phyloP scores from a whole-genome alignment of 2,888 invertebrate genomes.

The Epirrita christyi region DNA sequence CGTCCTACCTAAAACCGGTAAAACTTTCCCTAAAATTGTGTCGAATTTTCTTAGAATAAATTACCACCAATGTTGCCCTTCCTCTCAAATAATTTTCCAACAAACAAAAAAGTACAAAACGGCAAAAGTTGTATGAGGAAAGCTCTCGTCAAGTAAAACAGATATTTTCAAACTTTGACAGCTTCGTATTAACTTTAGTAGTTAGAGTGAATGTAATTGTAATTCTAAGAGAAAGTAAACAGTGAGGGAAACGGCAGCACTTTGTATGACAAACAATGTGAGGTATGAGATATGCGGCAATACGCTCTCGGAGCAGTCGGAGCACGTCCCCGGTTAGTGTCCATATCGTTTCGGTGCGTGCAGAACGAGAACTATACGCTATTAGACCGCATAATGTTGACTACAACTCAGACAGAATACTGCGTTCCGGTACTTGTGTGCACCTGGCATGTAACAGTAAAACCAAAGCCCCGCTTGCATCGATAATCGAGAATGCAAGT shows the following conservation, averaged over 20 bases:
- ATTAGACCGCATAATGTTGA: constrained; percentile 25
- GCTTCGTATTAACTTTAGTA: constrained; percentile 30
- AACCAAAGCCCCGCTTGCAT: constrained; percentile 36
- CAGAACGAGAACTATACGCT: constrained; percentile 17
- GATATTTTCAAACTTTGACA: constrained; percentile 27
- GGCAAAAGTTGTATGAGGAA: constrained; percentile 40
- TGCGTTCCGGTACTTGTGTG: constrained; percentile 16
- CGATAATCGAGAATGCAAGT: constrained; percentile 47
- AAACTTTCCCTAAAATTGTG: neutral
- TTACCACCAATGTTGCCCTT: constrained; percentile 19
- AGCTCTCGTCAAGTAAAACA: constrained; percentile 40
- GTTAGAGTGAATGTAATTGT: constrained; percentile 2
- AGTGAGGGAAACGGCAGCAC: neutral
- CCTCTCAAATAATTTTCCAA: constrained; percentile 32
- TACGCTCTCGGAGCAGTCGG: constrained; percentile 22
- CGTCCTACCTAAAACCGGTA: neutral
- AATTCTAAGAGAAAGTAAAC: constrained; percentile 16
- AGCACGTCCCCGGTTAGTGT: constrained; percentile 27
- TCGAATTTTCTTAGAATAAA: neutral
- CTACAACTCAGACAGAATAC: constrained; percentile 18
- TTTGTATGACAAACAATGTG: constrained; percentile 13
- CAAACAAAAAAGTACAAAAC: constrained; percentile 32
- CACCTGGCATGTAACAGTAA: constrained; percentile 22
- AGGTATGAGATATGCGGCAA: constrained; percentile 21
- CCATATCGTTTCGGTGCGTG: constrained; percentile 26